Conservation (phyloP, 23 tunicate genomes). For the Halocynthia aurantium region DNA sequence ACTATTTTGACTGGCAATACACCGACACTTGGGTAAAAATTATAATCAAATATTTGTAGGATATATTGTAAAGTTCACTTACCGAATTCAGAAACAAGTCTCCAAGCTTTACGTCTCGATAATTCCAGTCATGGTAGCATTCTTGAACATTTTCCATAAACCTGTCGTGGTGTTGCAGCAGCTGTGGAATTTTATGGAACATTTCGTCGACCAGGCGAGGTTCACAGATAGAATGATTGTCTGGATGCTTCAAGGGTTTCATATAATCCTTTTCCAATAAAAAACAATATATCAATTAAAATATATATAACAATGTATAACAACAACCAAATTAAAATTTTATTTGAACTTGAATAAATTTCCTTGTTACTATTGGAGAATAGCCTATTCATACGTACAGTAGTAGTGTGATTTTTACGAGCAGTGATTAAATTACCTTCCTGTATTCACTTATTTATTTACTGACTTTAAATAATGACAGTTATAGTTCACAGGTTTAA, state of each 20-base stretch:
- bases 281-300: not conserved
- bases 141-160: constrained; percentile 59
- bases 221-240: constrained; percentile 66
- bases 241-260: constrained; percentile 64
- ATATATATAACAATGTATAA: not conserved
- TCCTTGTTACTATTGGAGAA: too few relatives aligned
- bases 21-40: too few relatives aligned
- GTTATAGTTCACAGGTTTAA: too few relatives aligned
- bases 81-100: constrained; percentile 79
- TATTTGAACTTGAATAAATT: too few relatives aligned
- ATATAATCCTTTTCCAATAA: constrained; percentile 35
- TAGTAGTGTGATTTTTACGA: too few relatives aligned
- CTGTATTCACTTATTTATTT: too few relatives aligned
- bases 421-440: too few relatives aligned
- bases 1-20: too few relatives aligned
- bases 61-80: constrained; percentile 10
- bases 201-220: constrained; percentile 75
- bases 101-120: constrained; percentile 47
- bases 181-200: constrained; percentile 73
- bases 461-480: too few relatives aligned
- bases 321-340: too few relatives aligned
- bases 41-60: too few relatives aligned
- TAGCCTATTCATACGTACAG: too few relatives aligned
- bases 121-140: constrained; percentile 67
- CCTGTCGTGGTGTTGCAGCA: constrained; percentile 70